A percentile compares a stretch with the other conserved stretches of the same genome.
Evolutionary conservation across 2,888 invertebrate species (phyloP).

Genomic region (Esperia sulphurella): DNA sequence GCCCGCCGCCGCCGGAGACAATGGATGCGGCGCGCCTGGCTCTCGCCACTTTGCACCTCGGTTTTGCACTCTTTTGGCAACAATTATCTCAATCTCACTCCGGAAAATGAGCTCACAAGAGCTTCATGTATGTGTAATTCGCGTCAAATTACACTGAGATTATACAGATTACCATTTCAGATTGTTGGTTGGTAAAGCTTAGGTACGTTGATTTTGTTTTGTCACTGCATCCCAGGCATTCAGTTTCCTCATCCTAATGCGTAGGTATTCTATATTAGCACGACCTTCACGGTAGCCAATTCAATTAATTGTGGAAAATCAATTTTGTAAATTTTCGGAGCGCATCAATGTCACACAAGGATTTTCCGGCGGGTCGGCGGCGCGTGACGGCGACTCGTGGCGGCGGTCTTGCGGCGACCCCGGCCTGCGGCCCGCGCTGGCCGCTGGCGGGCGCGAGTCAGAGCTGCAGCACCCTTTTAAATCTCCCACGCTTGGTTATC

Average conservation of each 20-base stretch:
- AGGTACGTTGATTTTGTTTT: slow-evolving; percentile 22
- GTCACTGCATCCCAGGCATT: not conserved
- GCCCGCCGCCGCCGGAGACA: slow-evolving; percentile 36
- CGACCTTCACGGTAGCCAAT: slow-evolving; percentile 35
- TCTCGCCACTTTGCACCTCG: slow-evolving; percentile 51
- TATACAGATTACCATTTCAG: not conserved
- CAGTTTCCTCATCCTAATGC: slow-evolving; percentile 3
- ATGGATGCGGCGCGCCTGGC: slow-evolving; percentile 37
- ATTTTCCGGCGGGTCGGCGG: slow-evolving; percentile 37
- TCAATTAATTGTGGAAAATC: slow-evolving; percentile 45
- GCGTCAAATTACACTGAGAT: slow-evolving; percentile 34
- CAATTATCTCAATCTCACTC: slow-evolving; percentile 48
- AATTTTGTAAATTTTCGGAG: slow-evolving; percentile 43
- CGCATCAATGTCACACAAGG: slow-evolving; percentile 49
- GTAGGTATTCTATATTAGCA: slow-evolving; percentile 6
- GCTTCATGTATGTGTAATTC: slow-evolving; percentile 21
- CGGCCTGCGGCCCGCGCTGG: slow-evolving; percentile 11
- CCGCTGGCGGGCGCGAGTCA: no score
- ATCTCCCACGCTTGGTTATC: no score
- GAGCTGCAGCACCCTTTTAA: no score
- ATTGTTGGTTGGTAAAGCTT: not conserved
- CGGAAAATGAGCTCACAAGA: slow-evolving; percentile 49
- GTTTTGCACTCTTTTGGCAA: slow-evolving; percentile 53
- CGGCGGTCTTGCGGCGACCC: slow-evolving; percentile 27
- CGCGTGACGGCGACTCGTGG: slow-evolving; percentile 25